These are phyloP conservation scores for Metridium senile DNA, from an alignment of 92 coral and sea anemone species.

Conservation along the genomic window DNA sequence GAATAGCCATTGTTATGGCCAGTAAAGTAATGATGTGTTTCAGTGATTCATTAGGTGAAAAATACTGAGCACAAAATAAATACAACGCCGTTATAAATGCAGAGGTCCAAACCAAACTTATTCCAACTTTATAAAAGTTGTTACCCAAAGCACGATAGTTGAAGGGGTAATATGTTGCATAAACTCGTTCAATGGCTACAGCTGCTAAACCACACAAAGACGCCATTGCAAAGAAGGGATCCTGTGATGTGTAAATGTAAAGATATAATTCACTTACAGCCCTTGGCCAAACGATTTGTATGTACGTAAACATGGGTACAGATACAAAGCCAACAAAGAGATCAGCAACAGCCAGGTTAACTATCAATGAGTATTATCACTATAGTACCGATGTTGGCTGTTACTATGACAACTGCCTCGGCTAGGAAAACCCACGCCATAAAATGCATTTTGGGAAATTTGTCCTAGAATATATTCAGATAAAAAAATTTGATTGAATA, in stretches of 20 bases:
- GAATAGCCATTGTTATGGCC: not conserved
- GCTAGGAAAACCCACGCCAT: not conserved
- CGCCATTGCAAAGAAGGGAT: not conserved
- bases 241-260: not conserved
- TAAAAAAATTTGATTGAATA: too few species aligned
- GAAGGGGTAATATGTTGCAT: slow-evolving; percentile 1
- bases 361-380: slow-evolving; percentile 3
- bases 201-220: slow-evolving; percentile 1
- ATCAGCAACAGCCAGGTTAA: slow-evolving; percentile 8
- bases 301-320: not conserved
- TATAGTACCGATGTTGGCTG: not conserved
- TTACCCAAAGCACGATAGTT: not conserved
- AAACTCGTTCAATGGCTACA: slow-evolving; percentile 1
- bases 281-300: not conserved
- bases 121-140: not conserved
- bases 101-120: not conserved
- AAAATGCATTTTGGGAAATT: not conserved
- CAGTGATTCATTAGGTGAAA: too few species aligned
- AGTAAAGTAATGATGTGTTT: too few species aligned
- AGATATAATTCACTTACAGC: not conserved
- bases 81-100: not conserved
- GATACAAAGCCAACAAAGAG: slow-evolving; percentile 8
- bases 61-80: too few species aligned
- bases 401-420: slow-evolving; percentile 1
- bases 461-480: not conserved